Conservation (phyloP, 2,113 vertebrate species). For the Pheucticus melanocephalus region DNA sequence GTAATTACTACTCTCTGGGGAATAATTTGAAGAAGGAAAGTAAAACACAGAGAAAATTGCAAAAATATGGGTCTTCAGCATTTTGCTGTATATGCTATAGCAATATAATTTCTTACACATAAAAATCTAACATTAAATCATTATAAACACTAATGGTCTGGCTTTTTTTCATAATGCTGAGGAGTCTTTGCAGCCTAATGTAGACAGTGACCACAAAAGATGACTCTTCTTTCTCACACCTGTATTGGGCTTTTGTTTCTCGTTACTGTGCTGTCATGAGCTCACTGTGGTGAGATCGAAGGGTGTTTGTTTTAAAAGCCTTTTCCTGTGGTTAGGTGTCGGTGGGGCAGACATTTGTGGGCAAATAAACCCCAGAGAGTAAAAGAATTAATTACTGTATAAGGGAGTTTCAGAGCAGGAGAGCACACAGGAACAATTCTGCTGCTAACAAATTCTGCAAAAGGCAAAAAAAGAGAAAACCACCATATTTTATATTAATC, state of each 20-base stretch:
- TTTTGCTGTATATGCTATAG: background rate
- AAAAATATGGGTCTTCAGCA: background rate
- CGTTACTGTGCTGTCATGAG: background rate
- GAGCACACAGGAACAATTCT: background rate
- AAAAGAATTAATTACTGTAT: background rate
- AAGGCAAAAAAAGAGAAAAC: background rate
- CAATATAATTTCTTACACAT: background rate
- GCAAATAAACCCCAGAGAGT: background rate
- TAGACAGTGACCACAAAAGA: background rate
- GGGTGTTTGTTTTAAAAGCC: background rate
- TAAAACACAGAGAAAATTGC: background rate
- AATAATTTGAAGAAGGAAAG: background rate
- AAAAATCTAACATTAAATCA: background rate
- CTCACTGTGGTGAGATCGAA: background rate
- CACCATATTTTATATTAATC: background rate
- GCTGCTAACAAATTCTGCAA: background rate
- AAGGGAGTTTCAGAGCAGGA: background rate
- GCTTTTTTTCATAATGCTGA: background rate
- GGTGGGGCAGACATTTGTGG: background rate
- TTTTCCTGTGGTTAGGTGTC: slow-evolving; percentile 49
- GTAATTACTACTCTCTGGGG: background rate
- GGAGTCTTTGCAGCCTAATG: background rate
- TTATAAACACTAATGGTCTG: background rate
- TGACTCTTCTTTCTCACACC: background rate
- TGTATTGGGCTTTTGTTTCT: background rate